A percentile compares a stretch with the other conserved stretches of the same genome.
Conservation (phyloP, 2,797 vertebrate genomes). For the Furcifer pardalis region DNA sequence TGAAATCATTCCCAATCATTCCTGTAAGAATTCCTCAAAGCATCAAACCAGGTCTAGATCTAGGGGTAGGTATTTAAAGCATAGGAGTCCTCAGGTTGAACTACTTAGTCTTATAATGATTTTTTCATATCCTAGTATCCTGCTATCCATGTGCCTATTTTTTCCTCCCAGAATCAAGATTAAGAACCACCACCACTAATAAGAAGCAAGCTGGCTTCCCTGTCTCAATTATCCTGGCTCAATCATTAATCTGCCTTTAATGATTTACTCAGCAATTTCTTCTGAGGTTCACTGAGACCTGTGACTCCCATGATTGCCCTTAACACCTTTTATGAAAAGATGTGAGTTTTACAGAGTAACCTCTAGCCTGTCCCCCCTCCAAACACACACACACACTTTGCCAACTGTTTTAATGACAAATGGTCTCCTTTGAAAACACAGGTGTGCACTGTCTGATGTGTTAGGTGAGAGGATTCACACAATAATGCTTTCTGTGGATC, state of each 20-base stretch:
- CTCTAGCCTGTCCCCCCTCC: too few relatives aligned
- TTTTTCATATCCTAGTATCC: not conserved
- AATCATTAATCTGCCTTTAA: slow-evolving; percentile 74
- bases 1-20: not conserved
- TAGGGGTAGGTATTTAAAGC: not conserved
- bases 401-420: slow-evolving; percentile 67
- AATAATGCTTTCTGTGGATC: not conserved
- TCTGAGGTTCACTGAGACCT: slow-evolving; percentile 74
- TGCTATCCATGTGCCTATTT: not conserved
- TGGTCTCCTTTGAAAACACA: slow-evolving; percentile 46
- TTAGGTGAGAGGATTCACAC: not conserved
- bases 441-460: not conserved
- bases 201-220: slow-evolving; percentile 66
- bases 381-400: too few relatives aligned
- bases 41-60: not conserved
- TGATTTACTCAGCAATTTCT: slow-evolving; percentile 73
- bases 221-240: slow-evolving; percentile 60
- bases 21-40: not conserved
- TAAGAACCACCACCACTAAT: slow-evolving; percentile 59
- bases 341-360: slow-evolving; percentile 61
- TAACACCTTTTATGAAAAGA: slow-evolving; percentile 70
- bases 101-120: not conserved
- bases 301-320: slow-evolving; percentile 77
- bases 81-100: not conserved
- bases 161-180: not conserved